Evolutionary conservation across 2,888 invertebrate genomes (phyloP), one percentile per base, ranked within the genome.

Genomic region (Lithophane semibrunnea): DNA sequence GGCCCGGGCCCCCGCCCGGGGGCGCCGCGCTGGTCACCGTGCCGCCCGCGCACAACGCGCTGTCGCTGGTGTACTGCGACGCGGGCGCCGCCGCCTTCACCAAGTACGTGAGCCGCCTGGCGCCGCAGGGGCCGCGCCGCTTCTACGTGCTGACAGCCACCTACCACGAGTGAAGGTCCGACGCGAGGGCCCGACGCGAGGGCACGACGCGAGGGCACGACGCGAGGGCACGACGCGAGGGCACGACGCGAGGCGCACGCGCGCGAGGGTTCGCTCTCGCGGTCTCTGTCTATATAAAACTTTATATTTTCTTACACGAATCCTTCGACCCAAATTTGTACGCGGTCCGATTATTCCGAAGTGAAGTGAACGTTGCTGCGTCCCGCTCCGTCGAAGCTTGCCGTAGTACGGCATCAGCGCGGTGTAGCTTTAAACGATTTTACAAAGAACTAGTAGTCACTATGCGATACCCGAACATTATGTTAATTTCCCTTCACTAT

Each of bases 41-140:
- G 79, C 97, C 98, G 70, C 97, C 97, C 0, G 95, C 95, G 69
- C 97, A 97, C 91, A 98, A 98, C 95, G 97, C 97, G 67, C 94
- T 98, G 21, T 97, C 97, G 93, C 96, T 98, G 58, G 97, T 98
- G 72, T 96, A 96, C 94, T 93, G 97, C 97, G 92, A 97, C 96
- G 90, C 95, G 87, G 96, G 96, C 89, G 95, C 95, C 73, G 95
- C 96, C 67, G 87, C 93, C 88, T 97, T 97, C 94, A 94, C 96
- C 81, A 95, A 96, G 90, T 96, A 97, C 92, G 90, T 95, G 73
- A 93, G 93, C 90, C 90, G 89, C 75, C 91, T 96, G 77, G 89
- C 95, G 63, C 69, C 29, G 47, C 84, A 92, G 29, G 83, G 86
- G 18, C 79, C 60, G 37, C 90, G 91, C 49, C 85, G 80, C 83